Evolutionary conservation across 2,888 invertebrate species (phyloP).

Genomic region (Oxycera nigricornis): DNA sequence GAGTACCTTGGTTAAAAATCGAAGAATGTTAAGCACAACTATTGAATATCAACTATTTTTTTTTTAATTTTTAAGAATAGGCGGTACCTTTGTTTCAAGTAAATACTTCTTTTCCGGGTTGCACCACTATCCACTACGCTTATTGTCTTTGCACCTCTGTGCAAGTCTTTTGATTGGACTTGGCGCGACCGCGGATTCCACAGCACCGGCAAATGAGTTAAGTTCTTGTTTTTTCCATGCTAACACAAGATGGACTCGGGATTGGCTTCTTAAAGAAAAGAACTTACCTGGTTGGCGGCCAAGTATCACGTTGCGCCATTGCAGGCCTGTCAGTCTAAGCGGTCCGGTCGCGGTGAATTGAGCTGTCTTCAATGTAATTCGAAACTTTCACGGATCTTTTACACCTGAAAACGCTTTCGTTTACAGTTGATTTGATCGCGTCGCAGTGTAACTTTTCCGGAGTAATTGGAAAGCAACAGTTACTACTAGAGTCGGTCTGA

Average conservation of each 20-base stretch:
- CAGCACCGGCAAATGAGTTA: neutral
- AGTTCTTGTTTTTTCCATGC: constrained; percentile 22
- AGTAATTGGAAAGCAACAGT: constrained; percentile 18
- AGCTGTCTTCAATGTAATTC: constrained; percentile 41
- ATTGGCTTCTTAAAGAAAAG: constrained; percentile 20
- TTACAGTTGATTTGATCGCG: constrained; percentile 18
- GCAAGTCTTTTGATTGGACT: constrained; percentile 1
- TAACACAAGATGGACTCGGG: neutral
- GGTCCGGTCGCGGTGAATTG: constrained; percentile 42
- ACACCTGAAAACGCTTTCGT: constrained; percentile 37
- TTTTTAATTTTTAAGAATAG: too few species aligned
- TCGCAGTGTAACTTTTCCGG: constrained; percentile 1
- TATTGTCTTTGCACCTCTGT: neutral
- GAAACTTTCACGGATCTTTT: constrained; percentile 39
- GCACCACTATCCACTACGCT: constrained; percentile 7
- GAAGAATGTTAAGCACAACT: too few species aligned
- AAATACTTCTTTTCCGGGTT: too few species aligned
- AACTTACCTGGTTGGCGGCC: constrained; percentile 20
- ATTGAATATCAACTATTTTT: too few species aligned
- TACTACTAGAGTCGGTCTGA: too few species aligned
- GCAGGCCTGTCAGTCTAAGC: constrained; percentile 41
- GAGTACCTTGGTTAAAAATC: too few species aligned
- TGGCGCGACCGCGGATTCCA: neutral
- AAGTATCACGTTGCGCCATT: constrained; percentile 24
- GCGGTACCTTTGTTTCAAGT: too few species aligned